Evolutionary conservation across 2,888 invertebrate genomes (phyloP).

Genomic region (Ectropis crepuscularia): DNA sequence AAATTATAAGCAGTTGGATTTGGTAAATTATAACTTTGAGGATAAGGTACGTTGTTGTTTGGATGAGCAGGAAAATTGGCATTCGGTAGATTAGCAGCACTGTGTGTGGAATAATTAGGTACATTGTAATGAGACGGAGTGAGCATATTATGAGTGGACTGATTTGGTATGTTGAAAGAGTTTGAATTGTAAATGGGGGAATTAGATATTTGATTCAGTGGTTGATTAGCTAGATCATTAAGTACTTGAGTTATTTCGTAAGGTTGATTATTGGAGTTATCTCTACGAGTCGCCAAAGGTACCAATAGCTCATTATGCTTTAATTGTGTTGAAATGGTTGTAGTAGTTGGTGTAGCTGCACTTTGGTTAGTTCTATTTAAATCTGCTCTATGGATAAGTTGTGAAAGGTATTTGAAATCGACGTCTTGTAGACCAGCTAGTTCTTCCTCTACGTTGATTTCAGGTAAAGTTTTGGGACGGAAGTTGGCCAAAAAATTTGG

Average conservation of each 20-base stretch:
- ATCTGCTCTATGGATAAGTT: constrained; percentile 69
- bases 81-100: constrained; percentile 20
- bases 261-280: constrained; percentile 37
- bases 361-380: constrained; percentile 45
- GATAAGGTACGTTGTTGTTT: constrained; percentile 9
- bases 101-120: neutral
- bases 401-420: constrained; percentile 72
- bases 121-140: neutral
- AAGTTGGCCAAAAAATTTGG: constrained; percentile 4
- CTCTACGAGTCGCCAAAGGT: constrained; percentile 41
- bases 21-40: neutral
- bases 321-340: constrained; percentile 5
- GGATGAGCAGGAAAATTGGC: constrained; percentile 18
- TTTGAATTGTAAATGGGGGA: constrained; percentile 9
- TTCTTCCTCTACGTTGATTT: constrained; percentile 30
- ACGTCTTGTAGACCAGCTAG: constrained; percentile 52
- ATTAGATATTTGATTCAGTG: constrained; percentile 20
- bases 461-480: constrained; percentile 4
- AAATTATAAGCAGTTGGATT: neutral
- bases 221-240: constrained; percentile 26
- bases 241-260: constrained; percentile 14
- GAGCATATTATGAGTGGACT: neutral
- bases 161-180: neutral
- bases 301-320: constrained; percentile 7
- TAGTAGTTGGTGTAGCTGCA: neutral